Base-by-base conservation (phyloP, 1,140 invertebrate genomes). In the Cydia splendana region DNA sequence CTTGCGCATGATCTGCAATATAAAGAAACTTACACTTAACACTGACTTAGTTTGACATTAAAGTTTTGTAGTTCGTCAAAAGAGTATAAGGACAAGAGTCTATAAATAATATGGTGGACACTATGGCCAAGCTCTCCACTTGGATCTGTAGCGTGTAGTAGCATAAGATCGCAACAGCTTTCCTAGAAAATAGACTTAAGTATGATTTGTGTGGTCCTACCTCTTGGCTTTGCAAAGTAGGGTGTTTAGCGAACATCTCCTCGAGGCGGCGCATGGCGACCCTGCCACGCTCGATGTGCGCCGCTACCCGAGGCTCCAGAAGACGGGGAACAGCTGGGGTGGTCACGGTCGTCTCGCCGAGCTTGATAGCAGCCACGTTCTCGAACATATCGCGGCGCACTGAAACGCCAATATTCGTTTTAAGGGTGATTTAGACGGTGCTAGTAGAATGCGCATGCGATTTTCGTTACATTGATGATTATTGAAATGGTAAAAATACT, bases 241-340 rank as follows among this genome's bases (percentile, higher is more conserved):
- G 96, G 84, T 97, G 95, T 65, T 96, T 95, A 1, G 95, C 96
- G 81, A 97, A 97, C 73, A 97, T 96, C 84, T 96, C 96, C 87
- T 97, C 96, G 2, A 97, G 90, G 18, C 95, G 93, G 1, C 95
- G 94, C 95, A 97, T 96, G 3, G 96, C 96, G 15, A 96, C 94
- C 12, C 95, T 93, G 5, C 96, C 96, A 75, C 95, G 95, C 82
- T 97, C 96, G 75, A 97, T 96, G 82, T 97, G 96, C 2, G 95
- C 95, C 1, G 96, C 95, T 65, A 97, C 93, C 71, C 96, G 95
- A 1, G 96, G 95, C 82, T 96, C 93, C 51, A 92, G 83, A 76
- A 92, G 84, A 13, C 85, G 84, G 65, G 90, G 91, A 20, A 93
- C 82, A 28, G 75, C 80, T 0, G 95, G 34, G 95, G 90, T 80